These are phyloP conservation scores for Salvator merianae DNA, from an alignment of 2,113 vertebrate genomes.

Conservation along the genomic window DNA sequence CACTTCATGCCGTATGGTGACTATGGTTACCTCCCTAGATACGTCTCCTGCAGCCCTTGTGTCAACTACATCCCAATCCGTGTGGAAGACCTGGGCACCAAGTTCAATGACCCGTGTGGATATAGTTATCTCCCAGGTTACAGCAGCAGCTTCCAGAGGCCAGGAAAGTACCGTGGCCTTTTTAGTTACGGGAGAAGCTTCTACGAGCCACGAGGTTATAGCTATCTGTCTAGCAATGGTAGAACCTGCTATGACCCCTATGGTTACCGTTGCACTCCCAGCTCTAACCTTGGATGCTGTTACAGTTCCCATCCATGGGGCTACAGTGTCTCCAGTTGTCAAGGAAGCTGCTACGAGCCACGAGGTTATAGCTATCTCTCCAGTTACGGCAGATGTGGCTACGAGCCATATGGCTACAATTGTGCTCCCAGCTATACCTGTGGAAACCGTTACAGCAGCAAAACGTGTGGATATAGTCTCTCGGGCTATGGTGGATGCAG, in stretches of 20 bases:
- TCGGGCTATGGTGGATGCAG: not conserved
- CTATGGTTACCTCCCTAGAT: not conserved
- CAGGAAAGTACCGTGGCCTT: not conserved
- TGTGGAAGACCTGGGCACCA: too few species aligned
- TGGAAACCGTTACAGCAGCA: not conserved
- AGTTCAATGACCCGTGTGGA: not conserved
- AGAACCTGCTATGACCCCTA: not conserved
- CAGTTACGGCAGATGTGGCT: not conserved
- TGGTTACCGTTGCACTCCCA: not conserved
- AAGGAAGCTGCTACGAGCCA: not conserved
- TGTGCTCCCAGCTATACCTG: not conserved
- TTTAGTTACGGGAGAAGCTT: not conserved
- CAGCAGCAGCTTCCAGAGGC: not conserved
- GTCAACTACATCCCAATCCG: too few species aligned
- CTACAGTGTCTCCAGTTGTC: not conserved
- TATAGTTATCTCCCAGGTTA: not conserved
- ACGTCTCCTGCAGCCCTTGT: not conserved
- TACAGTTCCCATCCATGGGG: not conserved
- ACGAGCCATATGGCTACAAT: not conserved
- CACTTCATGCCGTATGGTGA: not conserved
- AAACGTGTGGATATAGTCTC: not conserved
- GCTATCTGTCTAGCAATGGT: not conserved
- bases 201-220: not conserved
- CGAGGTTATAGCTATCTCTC: not conserved
- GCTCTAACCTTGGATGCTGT: not conserved